Percentiles rank a stretch among this genome's conserved stretches.
These are phyloP conservation scores for Clunio marinus DNA, from an alignment of 2,888 invertebrate species.

Conservation along the genomic window DNA sequence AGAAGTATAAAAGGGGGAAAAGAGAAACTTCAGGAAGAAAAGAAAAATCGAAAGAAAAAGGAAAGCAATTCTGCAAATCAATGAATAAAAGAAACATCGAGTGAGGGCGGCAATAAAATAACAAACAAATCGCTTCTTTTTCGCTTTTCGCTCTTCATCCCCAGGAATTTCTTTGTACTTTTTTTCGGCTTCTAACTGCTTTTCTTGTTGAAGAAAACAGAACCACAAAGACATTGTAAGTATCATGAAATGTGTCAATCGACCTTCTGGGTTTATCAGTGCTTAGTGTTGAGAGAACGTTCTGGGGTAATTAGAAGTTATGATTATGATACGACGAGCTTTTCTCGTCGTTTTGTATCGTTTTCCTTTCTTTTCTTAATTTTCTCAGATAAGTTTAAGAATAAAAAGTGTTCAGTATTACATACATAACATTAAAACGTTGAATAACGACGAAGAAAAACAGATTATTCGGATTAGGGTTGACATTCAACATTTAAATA, in stretches of 20 bases:
- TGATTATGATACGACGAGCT: conserved; percentile 18
- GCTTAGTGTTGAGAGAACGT: not conserved
- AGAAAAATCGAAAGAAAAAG: not conserved
- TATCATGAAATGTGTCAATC: conserved; percentile 12
- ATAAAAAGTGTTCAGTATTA: too few species aligned
- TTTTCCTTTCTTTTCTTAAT: too few species aligned
- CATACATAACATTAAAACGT: too few species aligned
- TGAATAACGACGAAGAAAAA: too few species aligned
- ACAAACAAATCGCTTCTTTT: conserved; percentile 28
- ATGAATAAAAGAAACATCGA: conserved; percentile 7
- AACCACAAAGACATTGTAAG: conserved; percentile 17
- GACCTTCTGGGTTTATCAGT: not conserved
- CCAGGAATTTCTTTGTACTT: conserved; percentile 18
- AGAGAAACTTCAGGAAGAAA: not conserved
- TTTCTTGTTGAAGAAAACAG: not conserved
- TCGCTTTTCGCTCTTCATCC: conserved; percentile 3
- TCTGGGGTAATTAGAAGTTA: conserved; percentile 25
- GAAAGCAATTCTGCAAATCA: conserved; percentile 5
- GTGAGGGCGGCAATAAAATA: conserved; percentile 25
- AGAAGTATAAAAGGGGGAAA: not conserved
- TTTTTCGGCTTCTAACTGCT: not conserved
- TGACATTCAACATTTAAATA: too few species aligned
- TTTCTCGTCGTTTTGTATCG: too few species aligned
- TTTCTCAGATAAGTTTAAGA: too few species aligned
- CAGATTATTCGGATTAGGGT: too few species aligned